Conservation (phyloP, 1,140 invertebrate genomes). For the Melipona quadrifasciata region DNA sequence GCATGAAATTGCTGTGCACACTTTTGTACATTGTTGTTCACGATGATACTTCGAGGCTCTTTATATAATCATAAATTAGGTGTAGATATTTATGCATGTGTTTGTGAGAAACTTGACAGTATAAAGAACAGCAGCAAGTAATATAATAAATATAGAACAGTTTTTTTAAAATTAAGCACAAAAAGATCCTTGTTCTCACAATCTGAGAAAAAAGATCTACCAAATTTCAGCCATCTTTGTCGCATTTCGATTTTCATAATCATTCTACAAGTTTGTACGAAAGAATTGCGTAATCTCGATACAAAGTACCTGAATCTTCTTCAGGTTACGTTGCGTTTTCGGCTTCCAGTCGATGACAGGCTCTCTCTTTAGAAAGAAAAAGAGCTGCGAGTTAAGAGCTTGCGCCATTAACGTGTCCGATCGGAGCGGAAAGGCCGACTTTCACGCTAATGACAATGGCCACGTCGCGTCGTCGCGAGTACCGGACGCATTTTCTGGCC, state of each 20-base stretch:
- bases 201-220: background rate
- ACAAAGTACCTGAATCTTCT: accelerated
- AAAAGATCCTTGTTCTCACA: background rate
- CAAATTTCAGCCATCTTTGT: background rate
- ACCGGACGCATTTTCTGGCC: conserved; percentile 25
- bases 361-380: background rate
- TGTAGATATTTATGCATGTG: too few relatives aligned
- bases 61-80: too few relatives aligned
- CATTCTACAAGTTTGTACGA: too few relatives aligned
- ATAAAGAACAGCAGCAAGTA: too few relatives aligned
- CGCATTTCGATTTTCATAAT: background rate
- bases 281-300: background rate
- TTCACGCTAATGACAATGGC: conserved; percentile 64
- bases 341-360: background rate
- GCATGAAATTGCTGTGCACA: too few relatives aligned
- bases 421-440: conserved; percentile 27
- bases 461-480: background rate
- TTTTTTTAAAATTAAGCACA: too few relatives aligned
- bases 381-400: background rate
- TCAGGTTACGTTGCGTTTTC: background rate
- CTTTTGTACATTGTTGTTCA: too few relatives aligned
- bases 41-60: too few relatives aligned
- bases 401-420: conserved; percentile 33
- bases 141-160: too few relatives aligned
- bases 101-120: too few relatives aligned